Evolutionary conservation across 2,888 invertebrate species (phyloP), one percentile per base, ranked within the genome.

Genomic region (Peribatodes rhomboidaria): DNA sequence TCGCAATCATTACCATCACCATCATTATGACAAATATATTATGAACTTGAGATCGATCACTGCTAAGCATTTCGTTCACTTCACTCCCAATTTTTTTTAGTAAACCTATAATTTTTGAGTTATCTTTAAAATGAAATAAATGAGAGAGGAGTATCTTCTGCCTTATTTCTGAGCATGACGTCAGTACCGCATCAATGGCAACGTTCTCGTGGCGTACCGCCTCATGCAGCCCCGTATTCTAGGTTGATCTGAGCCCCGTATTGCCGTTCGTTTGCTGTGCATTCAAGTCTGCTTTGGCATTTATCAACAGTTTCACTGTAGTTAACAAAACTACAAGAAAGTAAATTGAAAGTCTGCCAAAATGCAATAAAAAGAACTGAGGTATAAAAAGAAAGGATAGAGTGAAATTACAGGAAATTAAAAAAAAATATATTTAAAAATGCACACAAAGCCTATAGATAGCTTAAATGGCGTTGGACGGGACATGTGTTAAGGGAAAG

Each of bases 81-180:
- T 41, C 2, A 35, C 37, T 22, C 14, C 37, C 13, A 14, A 20
- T 18, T 20, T 37, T 27, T 20, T 42, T 20, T 33, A 67, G 42
- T 49, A 67, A 37, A 53, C 42, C 33, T 0, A 65, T 14, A 31
- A 69, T 60, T 20, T 58, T 53, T 52, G 27, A 27, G 6, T 27
- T 27, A 27, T 53, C 9, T 54, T 42, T 31, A 49, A 20, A 20
- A 20, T 3, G 20, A 13, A 50, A 50, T 50, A 50, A 13, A 18
- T 37, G n/a, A 0, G 50, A 73, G 33, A 13, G 76, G 73, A 8
- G 73, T 74, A 3, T 64, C 72, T 61, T 35, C 67, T 61, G 33
- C 71, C 66, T 4, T 50, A 59, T 79, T 79, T 22, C 47, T 62
- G 13, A 59, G 60, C 14, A 33, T 62, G 13, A 66, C 10, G 13